Evolutionary conservation across 1,140 invertebrate species (phyloP).

Genomic region (Cydia strobilella): DNA sequence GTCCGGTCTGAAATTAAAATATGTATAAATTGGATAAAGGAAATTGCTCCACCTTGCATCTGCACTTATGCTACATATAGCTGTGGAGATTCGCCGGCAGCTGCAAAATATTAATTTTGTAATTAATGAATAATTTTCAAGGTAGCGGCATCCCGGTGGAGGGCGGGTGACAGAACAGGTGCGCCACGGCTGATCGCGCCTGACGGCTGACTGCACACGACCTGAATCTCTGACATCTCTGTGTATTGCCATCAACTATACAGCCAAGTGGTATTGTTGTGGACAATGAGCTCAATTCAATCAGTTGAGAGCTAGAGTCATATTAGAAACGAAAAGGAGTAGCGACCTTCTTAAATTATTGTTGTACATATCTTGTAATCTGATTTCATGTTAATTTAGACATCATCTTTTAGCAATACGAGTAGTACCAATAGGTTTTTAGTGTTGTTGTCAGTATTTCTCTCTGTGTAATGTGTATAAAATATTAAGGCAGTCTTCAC

Average conservation of each 20-base stretch:
- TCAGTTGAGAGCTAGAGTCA: background rate
- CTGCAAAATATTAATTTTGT: slow-evolving; percentile 1
- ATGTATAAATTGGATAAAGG: too few relatives aligned
- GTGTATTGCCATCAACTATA: background rate
- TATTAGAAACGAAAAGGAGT: background rate
- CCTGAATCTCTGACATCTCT: slow-evolving; percentile 6
- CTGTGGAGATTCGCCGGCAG: background rate
- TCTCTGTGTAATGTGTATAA: too few relatives aligned
- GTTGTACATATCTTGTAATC: too few relatives aligned
- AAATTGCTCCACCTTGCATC: background rate
- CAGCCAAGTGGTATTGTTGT: background rate
- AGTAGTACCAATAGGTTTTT: too few relatives aligned
- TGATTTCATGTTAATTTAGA: too few relatives aligned
- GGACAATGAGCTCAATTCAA: background rate
- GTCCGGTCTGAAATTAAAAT: background rate
- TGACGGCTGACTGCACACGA: slow-evolving; percentile 16
- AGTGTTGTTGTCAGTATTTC: too few relatives aligned
- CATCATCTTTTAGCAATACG: too few relatives aligned
- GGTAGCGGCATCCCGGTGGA: background rate
- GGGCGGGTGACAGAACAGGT: slow-evolving; percentile 12
- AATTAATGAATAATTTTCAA: slow-evolving; percentile 1
- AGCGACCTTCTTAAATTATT: background rate
- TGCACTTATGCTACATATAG: background rate
- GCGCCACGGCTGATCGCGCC: slow-evolving; percentile 17
- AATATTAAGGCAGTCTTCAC: too few relatives aligned